phyloP scores from a whole-genome alignment of 2,113 vertebrate species.

The Numida meleagris region DNA sequence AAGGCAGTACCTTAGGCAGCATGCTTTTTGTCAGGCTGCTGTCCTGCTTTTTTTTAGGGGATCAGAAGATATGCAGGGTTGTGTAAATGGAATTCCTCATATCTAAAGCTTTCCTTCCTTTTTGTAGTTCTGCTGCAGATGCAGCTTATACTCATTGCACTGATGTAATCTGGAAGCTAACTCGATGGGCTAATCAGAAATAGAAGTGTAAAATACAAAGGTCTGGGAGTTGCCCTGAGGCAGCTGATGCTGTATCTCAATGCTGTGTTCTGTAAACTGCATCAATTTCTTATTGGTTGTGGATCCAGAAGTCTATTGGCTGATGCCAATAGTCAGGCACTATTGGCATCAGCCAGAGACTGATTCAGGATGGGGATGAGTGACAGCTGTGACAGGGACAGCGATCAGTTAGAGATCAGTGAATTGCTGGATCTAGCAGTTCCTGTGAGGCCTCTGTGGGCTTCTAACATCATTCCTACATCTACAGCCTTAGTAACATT shows the following conservation, averaged over 20 bases:
- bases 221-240: not conserved
- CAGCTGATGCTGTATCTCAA: not conserved
- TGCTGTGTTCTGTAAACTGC: not conserved
- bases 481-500: not conserved
- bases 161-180: not conserved
- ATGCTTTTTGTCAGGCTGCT: not conserved
- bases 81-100: not conserved
- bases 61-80: not conserved
- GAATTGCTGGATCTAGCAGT: not conserved
- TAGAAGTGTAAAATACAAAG: too few relatives aligned
- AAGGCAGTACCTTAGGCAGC: not conserved
- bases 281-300: accelerated
- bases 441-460: not conserved
- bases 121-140: not conserved
- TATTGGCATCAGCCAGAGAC: not conserved
- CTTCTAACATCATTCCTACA: not conserved
- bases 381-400: not conserved
- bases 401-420: not conserved
- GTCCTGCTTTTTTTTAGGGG: not conserved
- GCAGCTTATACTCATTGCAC: not conserved
- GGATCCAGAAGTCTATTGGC: not conserved
- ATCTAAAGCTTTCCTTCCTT: not conserved
- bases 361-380: not conserved
- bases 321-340: not conserved
- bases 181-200: not conserved